Evolutionary conservation across 2,113 vertebrate genomes (phyloP).

Genomic region (Engraulis encrasicolus): DNA sequence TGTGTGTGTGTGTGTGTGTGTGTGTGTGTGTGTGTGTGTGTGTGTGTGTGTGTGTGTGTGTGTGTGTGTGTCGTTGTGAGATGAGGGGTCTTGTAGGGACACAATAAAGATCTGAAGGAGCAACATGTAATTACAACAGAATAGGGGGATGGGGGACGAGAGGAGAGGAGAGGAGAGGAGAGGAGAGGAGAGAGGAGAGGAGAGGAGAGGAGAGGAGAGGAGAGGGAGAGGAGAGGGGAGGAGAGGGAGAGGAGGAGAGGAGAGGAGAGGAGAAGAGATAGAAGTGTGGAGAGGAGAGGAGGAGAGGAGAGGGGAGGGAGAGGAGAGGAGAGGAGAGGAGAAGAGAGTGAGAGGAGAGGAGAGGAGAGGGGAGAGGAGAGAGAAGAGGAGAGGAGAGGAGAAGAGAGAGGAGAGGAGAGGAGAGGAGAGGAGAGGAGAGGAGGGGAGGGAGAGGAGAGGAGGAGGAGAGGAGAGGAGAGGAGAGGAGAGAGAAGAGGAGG

Average conservation of each 20-base stretch:
- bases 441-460: too few species aligned
- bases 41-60: too few species aligned
- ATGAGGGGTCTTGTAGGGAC: too few species aligned
- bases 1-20: too few species aligned
- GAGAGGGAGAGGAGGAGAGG: background rate
- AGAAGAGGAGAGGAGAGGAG: too few species aligned
- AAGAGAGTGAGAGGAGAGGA: background rate
- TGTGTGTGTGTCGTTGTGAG: constrained; percentile 46
- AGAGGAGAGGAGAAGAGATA: background rate
- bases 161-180: constrained; percentile 28
- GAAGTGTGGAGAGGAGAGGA: background rate
- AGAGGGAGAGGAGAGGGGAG: background rate
- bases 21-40: too few species aligned
- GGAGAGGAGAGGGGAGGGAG: too few species aligned
- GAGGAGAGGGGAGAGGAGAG: too few species aligned
- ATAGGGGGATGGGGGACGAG: constrained; percentile 30
- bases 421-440: too few species aligned
- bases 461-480: too few species aligned
- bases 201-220: background rate
- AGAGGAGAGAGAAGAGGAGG: too few species aligned
- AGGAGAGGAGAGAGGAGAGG: background rate
- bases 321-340: background rate
- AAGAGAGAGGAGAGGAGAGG: too few species aligned
- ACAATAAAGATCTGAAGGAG: constrained; percentile 57
- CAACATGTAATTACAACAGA: constrained; percentile 69